Evolutionary conservation across 2,888 invertebrate genomes (phyloP), one percentile per base, ranked within the genome.

Genomic region (Hofmannophila pseudospretella): DNA sequence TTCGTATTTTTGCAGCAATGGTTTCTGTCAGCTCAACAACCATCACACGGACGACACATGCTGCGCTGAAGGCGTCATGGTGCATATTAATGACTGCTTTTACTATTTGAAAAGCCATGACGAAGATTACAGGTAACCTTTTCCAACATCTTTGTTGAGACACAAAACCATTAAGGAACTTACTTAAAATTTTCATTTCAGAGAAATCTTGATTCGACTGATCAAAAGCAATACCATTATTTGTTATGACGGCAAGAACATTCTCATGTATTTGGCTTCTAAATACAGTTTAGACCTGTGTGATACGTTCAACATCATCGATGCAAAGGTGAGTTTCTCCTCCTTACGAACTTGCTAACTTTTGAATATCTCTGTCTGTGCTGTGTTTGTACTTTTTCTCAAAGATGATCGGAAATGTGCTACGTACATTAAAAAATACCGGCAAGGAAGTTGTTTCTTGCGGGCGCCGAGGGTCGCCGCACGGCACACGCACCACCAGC

Each of bases 161-260:
- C 8, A 20, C 2, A 20, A 20, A 20, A 5, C 5, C 20, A 20
- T 2, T 3, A 20, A 20, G 8, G 2, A 20, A 20, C n/a, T n/a
- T n/a, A 20, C 5, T 2, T 4, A 20, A 20, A 2, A 8, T 2
- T 23, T n/a, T 22, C 12, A n/a, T 72, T 71, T 36, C 49, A 78
- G 75, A 34, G 39, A 53, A 11, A 27, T 46, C 2, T 16, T 77
- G 1, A 23, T 38, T 2, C 3, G 41, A 4, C 22, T 79, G 5
- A 39, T 84, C 3, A 41, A 50, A 34, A 49, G 49, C 0, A 67
- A 65, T 25, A 66, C 50, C 20, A 51, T 80, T 3, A 49, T 82
- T 26, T 84, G 84, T 45, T 88, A 69, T 41, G 81, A 75, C 25
- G 80, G 72, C 3, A 86, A 79, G 56, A 48, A 47, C 13, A 32